phyloP scores from a whole-genome alignment of 2,797 vertebrate genomes.

The Pempheris klunzingeri region DNA sequence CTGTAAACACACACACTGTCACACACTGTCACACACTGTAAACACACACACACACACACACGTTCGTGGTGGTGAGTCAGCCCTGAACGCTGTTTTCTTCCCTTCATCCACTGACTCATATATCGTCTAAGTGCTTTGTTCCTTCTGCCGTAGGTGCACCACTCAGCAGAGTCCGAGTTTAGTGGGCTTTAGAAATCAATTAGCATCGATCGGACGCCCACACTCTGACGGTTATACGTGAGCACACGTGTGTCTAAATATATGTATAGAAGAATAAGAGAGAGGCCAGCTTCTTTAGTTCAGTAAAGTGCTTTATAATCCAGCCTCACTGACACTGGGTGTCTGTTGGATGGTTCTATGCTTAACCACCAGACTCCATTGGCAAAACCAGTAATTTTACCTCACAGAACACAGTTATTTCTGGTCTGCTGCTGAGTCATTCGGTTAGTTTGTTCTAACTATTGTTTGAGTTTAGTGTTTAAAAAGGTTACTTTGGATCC shows the following conservation, averaged over 20 bases:
- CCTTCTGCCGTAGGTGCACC: not conserved
- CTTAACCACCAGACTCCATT: too few relatives aligned
- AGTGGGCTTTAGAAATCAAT: conserved; percentile 28
- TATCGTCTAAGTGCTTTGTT: conserved; percentile 14
- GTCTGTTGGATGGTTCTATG: too few relatives aligned
- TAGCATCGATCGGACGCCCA: conserved; percentile 8
- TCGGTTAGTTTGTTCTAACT: too few relatives aligned
- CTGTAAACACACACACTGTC: conserved; percentile 16
- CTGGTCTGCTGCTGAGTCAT: too few relatives aligned
- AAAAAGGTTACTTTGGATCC: too few relatives aligned
- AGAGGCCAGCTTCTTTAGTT: not conserved
- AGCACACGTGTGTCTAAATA: not conserved
- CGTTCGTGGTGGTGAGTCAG: not conserved
- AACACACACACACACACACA: not conserved
- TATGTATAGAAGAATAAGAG: not conserved
- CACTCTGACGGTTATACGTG: not conserved
- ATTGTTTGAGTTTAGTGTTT: too few relatives aligned
- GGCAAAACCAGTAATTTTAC: too few relatives aligned
- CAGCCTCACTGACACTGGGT: too few relatives aligned
- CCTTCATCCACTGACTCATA: conserved; percentile 15
- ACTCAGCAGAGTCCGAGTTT: conserved; percentile 23
- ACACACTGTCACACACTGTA: not conserved
- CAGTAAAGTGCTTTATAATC: not conserved
- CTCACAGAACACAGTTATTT: too few relatives aligned
- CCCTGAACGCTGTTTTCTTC: not conserved